phyloP scores from a whole-genome alignment of 2,113 vertebrate species.

The Macquaria ambigua region DNA sequence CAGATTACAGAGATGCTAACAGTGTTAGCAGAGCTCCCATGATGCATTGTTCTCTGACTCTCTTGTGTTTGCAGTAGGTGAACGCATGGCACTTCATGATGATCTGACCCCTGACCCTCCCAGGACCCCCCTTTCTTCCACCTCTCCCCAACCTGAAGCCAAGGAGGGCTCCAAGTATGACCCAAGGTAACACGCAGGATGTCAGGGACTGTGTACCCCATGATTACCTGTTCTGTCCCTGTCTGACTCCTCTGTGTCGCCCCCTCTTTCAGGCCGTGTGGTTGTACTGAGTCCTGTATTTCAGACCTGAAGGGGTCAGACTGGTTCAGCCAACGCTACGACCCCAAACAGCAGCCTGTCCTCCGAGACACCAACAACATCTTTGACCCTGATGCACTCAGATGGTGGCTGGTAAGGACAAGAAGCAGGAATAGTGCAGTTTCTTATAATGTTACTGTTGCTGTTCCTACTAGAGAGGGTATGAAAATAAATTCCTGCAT shows the following conservation, averaged over 20 bases:
- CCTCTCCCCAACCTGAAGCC: not conserved
- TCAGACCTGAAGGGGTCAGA: not conserved
- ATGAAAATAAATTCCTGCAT: not conserved
- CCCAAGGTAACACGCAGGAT: not conserved
- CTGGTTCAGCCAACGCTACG: constrained; percentile 84
- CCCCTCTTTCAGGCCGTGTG: constrained; percentile 54
- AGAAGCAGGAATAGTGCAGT: not conserved
- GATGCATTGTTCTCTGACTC: constrained; percentile 6
- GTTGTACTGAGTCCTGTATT: constrained; percentile 71
- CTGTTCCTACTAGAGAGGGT: not conserved
- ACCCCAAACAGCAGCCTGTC: constrained; percentile 74
- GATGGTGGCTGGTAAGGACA: constrained; percentile 90
- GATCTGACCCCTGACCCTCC: not conserved
- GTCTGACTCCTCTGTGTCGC: not conserved
- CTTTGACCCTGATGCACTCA: constrained; percentile 70
- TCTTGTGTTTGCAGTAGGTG: constrained; percentile 37
- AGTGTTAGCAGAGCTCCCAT: not conserved
- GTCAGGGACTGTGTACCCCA: not conserved
- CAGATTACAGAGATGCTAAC: not conserved
- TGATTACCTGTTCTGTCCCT: not conserved
- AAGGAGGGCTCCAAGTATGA: not conserved
- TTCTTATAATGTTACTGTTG: not conserved
- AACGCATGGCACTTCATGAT: not conserved
- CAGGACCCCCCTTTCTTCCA: not conserved
- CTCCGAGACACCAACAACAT: constrained; percentile 46